Percentiles rank a stretch among this genome's conserved stretches.
Evolutionary conservation across 2,797 vertebrate genomes (phyloP).

Genomic region (Crax fasciolata): DNA sequence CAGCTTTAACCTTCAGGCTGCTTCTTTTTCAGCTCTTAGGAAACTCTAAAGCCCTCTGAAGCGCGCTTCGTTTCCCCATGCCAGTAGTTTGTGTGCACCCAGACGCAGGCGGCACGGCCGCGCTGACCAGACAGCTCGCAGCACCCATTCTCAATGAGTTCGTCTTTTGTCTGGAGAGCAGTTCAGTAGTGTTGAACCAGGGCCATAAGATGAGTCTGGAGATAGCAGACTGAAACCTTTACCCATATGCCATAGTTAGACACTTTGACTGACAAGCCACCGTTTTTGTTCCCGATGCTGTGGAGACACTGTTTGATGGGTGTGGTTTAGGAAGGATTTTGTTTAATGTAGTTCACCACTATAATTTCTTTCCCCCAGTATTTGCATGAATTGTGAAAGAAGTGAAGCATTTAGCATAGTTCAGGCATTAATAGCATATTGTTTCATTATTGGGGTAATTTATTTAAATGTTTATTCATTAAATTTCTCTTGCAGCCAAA

Average conservation of each 20-base stretch:
- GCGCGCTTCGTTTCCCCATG: conserved; percentile 81
- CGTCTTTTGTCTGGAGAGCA: conserved; percentile 84
- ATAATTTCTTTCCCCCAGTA: conserved; percentile 56
- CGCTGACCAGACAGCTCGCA: conserved; percentile 86
- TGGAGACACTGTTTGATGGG: conserved; percentile 70
- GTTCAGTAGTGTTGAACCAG: conserved; percentile 83
- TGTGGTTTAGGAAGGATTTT: conserved; percentile 73
- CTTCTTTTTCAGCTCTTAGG: conserved; percentile 87
- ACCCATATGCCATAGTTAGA: conserved; percentile 84
- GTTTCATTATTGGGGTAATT: conserved; percentile 73
- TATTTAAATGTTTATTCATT: conserved; percentile 78
- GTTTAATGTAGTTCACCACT: conserved; percentile 74
- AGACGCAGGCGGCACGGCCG: conserved; percentile 81
- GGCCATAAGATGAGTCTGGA: conserved; percentile 84
- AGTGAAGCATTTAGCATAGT: conserved; percentile 62
- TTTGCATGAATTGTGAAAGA: conserved; percentile 65
- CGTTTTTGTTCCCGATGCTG: conserved; percentile 78
- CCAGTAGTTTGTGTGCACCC: conserved; percentile 86
- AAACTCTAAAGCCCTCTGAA: conserved; percentile 86
- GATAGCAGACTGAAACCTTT: conserved; percentile 86
- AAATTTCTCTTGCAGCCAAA: conserved; percentile 69
- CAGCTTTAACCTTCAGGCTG: conserved; percentile 89
- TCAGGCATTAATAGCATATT: conserved; percentile 70
- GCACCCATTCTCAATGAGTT: conserved; percentile 85
- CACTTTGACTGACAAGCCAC: conserved; percentile 83